Conservation (phyloP, 2,113 vertebrate genomes). For the Lepidothrix coronata region DNA sequence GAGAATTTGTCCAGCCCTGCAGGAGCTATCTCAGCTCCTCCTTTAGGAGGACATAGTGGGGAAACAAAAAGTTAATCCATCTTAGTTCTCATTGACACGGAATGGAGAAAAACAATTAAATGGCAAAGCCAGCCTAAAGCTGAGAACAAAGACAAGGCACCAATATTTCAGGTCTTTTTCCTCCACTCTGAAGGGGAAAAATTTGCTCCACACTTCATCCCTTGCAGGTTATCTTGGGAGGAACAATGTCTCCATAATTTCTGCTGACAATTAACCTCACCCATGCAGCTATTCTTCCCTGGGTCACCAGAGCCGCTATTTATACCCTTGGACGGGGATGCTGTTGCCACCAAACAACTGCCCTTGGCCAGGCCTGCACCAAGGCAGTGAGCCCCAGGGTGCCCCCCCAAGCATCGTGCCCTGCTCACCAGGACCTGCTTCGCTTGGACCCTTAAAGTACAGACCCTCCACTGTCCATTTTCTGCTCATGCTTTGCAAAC, state of each 20-base stretch:
- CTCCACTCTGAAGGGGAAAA: conserved; percentile 51
- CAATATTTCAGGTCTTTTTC: conserved; percentile 46
- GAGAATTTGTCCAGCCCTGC: not conserved
- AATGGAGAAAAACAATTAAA: conserved; percentile 19
- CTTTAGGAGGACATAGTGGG: not conserved
- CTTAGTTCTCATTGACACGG: not conserved
- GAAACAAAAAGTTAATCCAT: conserved; percentile 17
- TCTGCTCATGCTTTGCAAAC: not conserved
- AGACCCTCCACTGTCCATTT: not conserved
- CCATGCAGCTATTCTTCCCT: not conserved
- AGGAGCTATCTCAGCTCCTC: not conserved
- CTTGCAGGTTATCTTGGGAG: conserved; percentile 39
- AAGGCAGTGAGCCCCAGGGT: fast-evolving
- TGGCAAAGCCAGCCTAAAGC: not conserved
- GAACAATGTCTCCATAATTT: conserved; percentile 48
- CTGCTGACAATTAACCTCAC: conserved; percentile 12
- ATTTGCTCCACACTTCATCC: not conserved
- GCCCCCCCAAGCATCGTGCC: not conserved
- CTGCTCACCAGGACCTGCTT: not conserved
- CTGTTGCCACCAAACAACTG: not conserved
- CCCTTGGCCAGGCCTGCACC: not conserved
- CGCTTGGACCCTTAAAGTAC: not conserved
- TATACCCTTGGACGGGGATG: not conserved
- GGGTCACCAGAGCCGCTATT: conserved; percentile 40
- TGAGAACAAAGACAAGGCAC: conserved; percentile 32